phyloP scores from a whole-genome alignment of 2,888 invertebrate genomes.

The Augochlorella aurata region DNA sequence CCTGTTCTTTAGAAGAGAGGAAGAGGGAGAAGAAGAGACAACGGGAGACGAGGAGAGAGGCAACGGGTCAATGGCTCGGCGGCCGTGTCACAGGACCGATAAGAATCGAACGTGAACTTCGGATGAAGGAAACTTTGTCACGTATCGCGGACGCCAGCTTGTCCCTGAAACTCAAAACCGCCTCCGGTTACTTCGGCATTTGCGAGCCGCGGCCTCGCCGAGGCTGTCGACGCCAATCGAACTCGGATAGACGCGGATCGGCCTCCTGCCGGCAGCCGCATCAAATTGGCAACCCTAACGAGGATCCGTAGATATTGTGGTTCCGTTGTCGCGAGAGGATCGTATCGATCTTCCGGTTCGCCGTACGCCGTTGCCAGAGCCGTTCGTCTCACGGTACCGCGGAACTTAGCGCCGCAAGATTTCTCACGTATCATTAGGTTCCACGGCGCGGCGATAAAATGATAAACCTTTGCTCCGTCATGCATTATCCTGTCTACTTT shows the following conservation, averaged over 20 bases:
- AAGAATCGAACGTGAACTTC: slow-evolving; percentile 65
- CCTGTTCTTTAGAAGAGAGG: not conserved
- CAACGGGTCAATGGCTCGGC: slow-evolving; percentile 62
- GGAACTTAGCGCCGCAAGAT: slow-evolving; percentile 44
- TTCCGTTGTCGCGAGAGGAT: not conserved
- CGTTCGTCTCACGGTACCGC: not conserved
- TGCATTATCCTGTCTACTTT: slow-evolving; percentile 48
- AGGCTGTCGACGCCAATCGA: too few relatives aligned
- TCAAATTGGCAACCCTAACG: not conserved
- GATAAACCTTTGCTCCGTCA: slow-evolving; percentile 62
- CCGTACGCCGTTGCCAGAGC: not conserved
- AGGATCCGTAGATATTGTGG: slow-evolving; percentile 8
- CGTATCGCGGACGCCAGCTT: slow-evolving; percentile 41
- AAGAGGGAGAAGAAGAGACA: too few relatives aligned
- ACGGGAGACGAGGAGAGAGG: not conserved
- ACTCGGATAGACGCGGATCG: slow-evolving; percentile 2
- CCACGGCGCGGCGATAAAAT: slow-evolving; percentile 56
- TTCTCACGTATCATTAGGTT: slow-evolving; percentile 61
- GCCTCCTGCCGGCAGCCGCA: not conserved
- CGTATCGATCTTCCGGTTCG: slow-evolving; percentile 23
- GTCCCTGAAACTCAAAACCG: slow-evolving; percentile 50
- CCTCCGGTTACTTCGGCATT: slow-evolving; percentile 11
- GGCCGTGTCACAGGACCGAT: slow-evolving; percentile 53
- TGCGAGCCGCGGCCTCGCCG: not conserved
- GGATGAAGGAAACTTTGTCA: slow-evolving; percentile 46